Percentiles rank a stretch among this genome's conserved stretches.
Evolutionary conservation across 1,140 invertebrate species (phyloP).

Genomic region (Danaus melanippus): DNA sequence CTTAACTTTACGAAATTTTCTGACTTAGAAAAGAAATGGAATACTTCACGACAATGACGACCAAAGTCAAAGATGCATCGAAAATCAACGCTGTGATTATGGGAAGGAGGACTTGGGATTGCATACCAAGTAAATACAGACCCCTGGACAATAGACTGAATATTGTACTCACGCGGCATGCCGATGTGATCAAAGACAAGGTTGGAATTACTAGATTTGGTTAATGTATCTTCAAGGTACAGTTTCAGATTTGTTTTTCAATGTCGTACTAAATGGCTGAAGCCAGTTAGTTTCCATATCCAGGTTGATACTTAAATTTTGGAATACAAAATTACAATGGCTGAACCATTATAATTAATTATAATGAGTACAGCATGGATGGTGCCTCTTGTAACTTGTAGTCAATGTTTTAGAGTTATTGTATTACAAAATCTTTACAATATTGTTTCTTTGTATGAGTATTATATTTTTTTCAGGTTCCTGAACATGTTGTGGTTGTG

Average conservation of each 20-base stretch:
- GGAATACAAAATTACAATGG: not conserved
- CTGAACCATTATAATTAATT: too few relatives aligned
- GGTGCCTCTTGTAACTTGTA: too few relatives aligned
- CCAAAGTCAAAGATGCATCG: conserved; percentile 71
- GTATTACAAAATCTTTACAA: too few relatives aligned
- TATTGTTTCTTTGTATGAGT: not conserved
- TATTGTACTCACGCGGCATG: conserved; percentile 83
- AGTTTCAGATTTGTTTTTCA: too few relatives aligned
- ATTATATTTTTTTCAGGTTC: conserved; percentile 57
- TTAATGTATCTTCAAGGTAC: too few relatives aligned
- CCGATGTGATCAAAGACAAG: conserved; percentile 37
- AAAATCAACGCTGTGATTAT: conserved; percentile 93
- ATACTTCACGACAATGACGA: conserved; percentile 88
- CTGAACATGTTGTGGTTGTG: conserved; percentile 76
- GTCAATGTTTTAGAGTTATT: too few relatives aligned
- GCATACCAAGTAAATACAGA: conserved; percentile 86
- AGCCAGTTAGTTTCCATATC: too few relatives aligned
- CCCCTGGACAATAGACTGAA: conserved; percentile 87
- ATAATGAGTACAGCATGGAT: too few relatives aligned
- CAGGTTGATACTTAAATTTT: not conserved
- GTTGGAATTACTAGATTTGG: conserved; percentile 18
- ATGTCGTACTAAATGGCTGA: too few relatives aligned
- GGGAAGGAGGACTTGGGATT: conserved; percentile 94
- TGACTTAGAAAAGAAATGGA: conserved; percentile 85
- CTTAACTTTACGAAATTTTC: not conserved